A percentile compares a stretch with the other conserved stretches of the same genome.
phyloP scores from a whole-genome alignment of 2,113 vertebrate genomes.

The Sphyrna mokarran region DNA sequence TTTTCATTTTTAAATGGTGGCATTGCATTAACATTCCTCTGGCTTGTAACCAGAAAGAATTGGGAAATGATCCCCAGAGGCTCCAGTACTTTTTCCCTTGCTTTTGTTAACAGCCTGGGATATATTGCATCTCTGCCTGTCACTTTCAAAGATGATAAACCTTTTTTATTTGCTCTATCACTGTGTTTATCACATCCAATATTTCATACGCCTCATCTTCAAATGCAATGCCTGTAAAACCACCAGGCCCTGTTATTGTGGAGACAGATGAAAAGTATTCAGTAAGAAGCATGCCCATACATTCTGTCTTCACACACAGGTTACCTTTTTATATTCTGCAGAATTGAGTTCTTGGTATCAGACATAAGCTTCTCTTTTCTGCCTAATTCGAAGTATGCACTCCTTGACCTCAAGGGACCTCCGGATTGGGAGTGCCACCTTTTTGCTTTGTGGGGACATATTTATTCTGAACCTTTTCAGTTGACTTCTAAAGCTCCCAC shows the following conservation, averaged over 20 bases:
- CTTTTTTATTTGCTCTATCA: too few relatives aligned
- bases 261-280: too few relatives aligned
- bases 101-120: neutral
- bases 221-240: too few relatives aligned
- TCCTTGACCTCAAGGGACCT: neutral
- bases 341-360: neutral
- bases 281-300: too few relatives aligned
- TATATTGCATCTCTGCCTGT: neutral
- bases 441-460: neutral
- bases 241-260: too few relatives aligned
- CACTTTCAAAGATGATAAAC: too few relatives aligned
- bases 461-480: neutral
- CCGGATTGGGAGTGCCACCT: too few relatives aligned
- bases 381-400: neutral
- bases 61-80: neutral
- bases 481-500: too few relatives aligned
- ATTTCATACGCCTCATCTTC: too few relatives aligned
- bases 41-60: neutral
- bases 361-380: neutral
- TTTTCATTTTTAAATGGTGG: neutral
- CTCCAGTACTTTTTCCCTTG: neutral
- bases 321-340: neutral
- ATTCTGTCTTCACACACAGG: too few relatives aligned
- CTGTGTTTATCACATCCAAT: too few relatives aligned
- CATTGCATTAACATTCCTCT: too few relatives aligned